phyloP scores from a whole-genome alignment of 2,797 vertebrate genomes.

The Sebastiscus albofasciatus region DNA sequence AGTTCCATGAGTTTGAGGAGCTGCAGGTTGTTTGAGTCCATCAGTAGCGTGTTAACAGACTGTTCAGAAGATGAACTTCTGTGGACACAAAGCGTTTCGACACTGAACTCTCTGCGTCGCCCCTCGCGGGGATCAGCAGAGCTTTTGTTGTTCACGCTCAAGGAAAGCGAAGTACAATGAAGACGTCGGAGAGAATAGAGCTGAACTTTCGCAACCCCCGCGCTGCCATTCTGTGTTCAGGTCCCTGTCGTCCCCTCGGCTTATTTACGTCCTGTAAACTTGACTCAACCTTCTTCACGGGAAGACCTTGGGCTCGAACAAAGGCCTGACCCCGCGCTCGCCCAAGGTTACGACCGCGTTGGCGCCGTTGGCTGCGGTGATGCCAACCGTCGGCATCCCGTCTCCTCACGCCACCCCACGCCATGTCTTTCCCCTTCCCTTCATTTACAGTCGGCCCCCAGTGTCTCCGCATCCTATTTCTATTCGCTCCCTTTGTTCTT shows the following conservation, averaged over 20 bases:
- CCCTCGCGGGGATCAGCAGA: constrained; percentile 51
- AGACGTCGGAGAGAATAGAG: constrained; percentile 36
- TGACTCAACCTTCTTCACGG: constrained; percentile 59
- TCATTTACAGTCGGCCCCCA: constrained; percentile 40
- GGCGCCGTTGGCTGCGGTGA: constrained; percentile 55
- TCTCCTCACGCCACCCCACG: constrained; percentile 52
- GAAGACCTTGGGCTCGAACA: constrained; percentile 74
- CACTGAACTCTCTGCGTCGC: constrained; percentile 50
- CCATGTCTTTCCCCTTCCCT: constrained; percentile 40
- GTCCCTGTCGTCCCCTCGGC: constrained; percentile 62
- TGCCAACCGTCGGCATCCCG: constrained; percentile 45
- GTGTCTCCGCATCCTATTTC: constrained; percentile 12
- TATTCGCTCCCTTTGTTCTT: not conserved
- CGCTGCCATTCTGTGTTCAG: constrained; percentile 54
- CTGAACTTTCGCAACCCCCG: constrained; percentile 71
- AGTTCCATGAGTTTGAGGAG: not conserved
- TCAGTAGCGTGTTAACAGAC: not conserved
- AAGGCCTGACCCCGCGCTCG: constrained; percentile 68
- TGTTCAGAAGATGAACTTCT: not conserved
- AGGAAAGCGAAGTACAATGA: constrained; percentile 64
- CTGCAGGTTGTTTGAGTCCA: not conserved
- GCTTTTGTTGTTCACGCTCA: constrained; percentile 53
- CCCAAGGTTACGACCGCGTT: constrained; percentile 64
- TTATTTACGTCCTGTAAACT: constrained; percentile 77
- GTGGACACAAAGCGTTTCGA: not conserved